Evolutionary conservation across 2,888 invertebrate species (phyloP).

Genomic region (Hecatera dysodea): DNA sequence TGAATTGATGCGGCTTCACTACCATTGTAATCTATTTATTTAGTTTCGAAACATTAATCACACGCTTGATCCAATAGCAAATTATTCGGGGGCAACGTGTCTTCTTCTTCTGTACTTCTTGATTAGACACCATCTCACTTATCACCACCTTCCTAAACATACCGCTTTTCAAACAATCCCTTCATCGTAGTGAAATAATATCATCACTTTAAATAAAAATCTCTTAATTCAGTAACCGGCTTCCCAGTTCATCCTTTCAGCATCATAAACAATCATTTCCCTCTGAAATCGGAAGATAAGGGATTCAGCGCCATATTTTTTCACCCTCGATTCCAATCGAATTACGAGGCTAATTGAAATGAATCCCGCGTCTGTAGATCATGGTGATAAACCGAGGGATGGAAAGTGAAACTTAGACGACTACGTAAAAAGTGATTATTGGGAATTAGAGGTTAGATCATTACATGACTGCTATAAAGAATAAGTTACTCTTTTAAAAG

Average conservation of each 20-base stretch:
- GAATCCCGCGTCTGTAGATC: slow-evolving; percentile 33
- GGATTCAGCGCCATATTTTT: slow-evolving; percentile 36
- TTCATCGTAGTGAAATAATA: neutral
- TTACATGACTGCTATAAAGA: neutral
- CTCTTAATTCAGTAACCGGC: neutral
- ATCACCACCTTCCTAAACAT: neutral
- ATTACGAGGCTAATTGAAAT: slow-evolving; percentile 54
- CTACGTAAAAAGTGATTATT: neutral
- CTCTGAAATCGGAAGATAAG: slow-evolving; percentile 48
- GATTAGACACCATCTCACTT: neutral
- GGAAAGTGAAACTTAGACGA: neutral
- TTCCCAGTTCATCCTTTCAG: slow-evolving; percentile 2
- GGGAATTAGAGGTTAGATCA: neutral
- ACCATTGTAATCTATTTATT: neutral
- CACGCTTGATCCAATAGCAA: neutral
- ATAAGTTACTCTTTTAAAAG: neutral
- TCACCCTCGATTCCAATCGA: slow-evolving; percentile 22
- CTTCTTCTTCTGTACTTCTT: neutral
- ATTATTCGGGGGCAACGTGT: neutral
- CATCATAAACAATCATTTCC: slow-evolving; percentile 38
- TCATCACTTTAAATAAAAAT: neutral
- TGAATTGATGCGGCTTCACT: no score
- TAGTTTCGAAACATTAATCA: neutral
- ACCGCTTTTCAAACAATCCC: neutral
- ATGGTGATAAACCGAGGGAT: neutral